Conservation (phyloP, 2,888 invertebrate species). For the Leucoptera coffeella region DNA sequence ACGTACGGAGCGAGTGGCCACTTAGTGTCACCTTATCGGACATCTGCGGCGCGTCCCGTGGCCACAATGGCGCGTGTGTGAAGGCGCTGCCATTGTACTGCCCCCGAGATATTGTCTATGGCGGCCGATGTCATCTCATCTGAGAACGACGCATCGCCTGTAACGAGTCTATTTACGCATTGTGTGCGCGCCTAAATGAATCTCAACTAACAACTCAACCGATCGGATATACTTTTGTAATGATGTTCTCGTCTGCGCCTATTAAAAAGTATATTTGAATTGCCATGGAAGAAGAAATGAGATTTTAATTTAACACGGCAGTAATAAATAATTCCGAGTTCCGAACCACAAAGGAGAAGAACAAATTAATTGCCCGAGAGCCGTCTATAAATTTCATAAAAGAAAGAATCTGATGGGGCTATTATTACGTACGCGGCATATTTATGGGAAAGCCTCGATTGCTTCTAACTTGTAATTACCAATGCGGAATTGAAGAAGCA, state of each 20-base stretch:
- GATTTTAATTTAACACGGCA: no score
- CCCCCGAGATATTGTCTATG: slow-evolving; percentile 18
- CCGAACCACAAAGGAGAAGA: not conserved
- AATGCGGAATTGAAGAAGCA: no score
- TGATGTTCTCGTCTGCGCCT: no score
- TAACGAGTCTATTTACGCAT: not conserved
- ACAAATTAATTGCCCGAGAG: slow-evolving; percentile 2
- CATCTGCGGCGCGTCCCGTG: slow-evolving; percentile 16
- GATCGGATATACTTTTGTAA: no score
- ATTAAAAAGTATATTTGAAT: no score
- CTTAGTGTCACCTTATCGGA: slow-evolving; percentile 20
- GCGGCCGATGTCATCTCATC: slow-evolving; percentile 3
- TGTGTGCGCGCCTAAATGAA: no score
- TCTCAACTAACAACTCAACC: no score
- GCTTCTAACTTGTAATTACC: slow-evolving; percentile 12
- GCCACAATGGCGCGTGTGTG: slow-evolving; percentile 32
- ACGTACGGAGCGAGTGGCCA: slow-evolving; percentile 31
- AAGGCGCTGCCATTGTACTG: slow-evolving; percentile 27
- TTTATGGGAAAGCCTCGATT: slow-evolving; percentile 12
- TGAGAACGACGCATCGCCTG: no score
- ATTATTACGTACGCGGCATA: slow-evolving; percentile 13
- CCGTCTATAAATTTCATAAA: slow-evolving; percentile 5
- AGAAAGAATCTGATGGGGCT: slow-evolving; percentile 5
- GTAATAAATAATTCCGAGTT: no score
- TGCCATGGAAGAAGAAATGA: no score